phyloP scores from a whole-genome alignment of 2,888 invertebrate genomes.

The Diachrysia chrysitis region DNA sequence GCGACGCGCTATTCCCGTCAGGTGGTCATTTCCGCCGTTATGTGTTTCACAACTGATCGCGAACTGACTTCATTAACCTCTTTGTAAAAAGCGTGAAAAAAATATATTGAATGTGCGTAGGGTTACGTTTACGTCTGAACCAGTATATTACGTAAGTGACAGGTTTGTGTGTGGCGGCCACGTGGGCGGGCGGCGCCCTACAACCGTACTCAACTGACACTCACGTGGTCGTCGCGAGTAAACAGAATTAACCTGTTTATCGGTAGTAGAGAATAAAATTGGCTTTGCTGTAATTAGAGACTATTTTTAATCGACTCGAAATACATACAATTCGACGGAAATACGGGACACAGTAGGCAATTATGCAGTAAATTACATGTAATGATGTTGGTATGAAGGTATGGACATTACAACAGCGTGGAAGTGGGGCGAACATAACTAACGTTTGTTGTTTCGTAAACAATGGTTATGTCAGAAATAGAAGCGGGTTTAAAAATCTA shows the following conservation, averaged over 20 bases:
- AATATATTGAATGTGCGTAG: conserved; percentile 64
- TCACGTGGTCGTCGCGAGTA: conserved; percentile 62
- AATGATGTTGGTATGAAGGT: conserved; percentile 56
- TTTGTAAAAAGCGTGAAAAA: conserved; percentile 72
- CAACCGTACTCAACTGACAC: conserved; percentile 55
- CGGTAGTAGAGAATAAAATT: conserved; percentile 27
- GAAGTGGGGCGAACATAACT: conserved; percentile 60
- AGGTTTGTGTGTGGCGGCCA: conserved; percentile 53
- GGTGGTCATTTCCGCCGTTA: conserved; percentile 85
- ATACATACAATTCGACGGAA: conserved; percentile 26
- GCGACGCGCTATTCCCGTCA: conserved; percentile 88
- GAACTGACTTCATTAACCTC: conserved; percentile 83
- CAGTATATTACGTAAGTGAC: conserved; percentile 72
- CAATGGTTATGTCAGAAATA: conserved; percentile 43
- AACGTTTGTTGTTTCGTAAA: conserved; percentile 62
- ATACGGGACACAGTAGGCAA: conserved; percentile 43
- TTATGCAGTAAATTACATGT: conserved; percentile 58
- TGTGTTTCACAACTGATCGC: conserved; percentile 83
- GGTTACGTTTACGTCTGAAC: conserved; percentile 43
- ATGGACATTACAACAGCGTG: conserved; percentile 49
- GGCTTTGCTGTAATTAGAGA: conserved; percentile 17
- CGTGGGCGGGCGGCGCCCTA: conserved; percentile 82
- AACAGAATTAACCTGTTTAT: conserved; percentile 60
- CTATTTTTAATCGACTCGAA: conserved; percentile 34
- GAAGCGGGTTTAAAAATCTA: conserved; percentile 41